phyloP scores from a whole-genome alignment of 1,140 invertebrate genomes.

The Drosophila dunni region DNA sequence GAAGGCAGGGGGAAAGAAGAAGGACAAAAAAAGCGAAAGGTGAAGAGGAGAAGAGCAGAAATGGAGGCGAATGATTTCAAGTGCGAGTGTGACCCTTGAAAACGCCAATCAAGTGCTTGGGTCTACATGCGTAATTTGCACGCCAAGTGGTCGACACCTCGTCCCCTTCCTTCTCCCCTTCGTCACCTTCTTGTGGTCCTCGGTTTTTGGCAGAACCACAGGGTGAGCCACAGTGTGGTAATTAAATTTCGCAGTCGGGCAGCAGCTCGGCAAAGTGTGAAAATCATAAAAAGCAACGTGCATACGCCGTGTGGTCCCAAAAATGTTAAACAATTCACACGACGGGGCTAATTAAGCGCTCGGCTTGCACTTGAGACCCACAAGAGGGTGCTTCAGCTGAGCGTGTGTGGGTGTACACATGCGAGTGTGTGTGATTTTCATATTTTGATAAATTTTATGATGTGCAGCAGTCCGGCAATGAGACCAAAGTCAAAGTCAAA shows the following conservation, averaged over 20 bases:
- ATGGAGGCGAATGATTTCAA: slow-evolving; percentile 12
- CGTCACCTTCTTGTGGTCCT: background rate
- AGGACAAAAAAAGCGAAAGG: background rate
- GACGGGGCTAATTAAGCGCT: slow-evolving; percentile 76
- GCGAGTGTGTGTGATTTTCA: slow-evolving; percentile 62
- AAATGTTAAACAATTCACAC: slow-evolving; percentile 80
- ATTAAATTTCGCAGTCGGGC: slow-evolving; percentile 68
- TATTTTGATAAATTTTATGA: slow-evolving; percentile 78
- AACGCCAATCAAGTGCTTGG: slow-evolving; percentile 76
- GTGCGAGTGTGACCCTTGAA: slow-evolving; percentile 72
- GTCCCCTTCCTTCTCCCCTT: background rate
- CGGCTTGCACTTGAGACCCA: slow-evolving; percentile 56
- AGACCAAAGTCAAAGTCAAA: slow-evolving; percentile 29
- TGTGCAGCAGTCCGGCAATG: slow-evolving; percentile 50
- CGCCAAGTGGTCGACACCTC: slow-evolving; percentile 58
- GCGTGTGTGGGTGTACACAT: background rate
- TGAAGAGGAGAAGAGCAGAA: background rate
- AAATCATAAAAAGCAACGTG: slow-evolving; percentile 77
- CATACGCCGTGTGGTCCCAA: slow-evolving; percentile 69
- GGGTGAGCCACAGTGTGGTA: slow-evolving; percentile 50
- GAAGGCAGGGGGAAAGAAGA: background rate
- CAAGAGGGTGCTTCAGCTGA: slow-evolving; percentile 33
- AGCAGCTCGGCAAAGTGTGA: slow-evolving; percentile 66
- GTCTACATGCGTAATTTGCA: slow-evolving; percentile 78
- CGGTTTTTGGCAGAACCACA: background rate